Conservation (phyloP, 2,888 invertebrate genomes). For the Synergus japonicus region DNA sequence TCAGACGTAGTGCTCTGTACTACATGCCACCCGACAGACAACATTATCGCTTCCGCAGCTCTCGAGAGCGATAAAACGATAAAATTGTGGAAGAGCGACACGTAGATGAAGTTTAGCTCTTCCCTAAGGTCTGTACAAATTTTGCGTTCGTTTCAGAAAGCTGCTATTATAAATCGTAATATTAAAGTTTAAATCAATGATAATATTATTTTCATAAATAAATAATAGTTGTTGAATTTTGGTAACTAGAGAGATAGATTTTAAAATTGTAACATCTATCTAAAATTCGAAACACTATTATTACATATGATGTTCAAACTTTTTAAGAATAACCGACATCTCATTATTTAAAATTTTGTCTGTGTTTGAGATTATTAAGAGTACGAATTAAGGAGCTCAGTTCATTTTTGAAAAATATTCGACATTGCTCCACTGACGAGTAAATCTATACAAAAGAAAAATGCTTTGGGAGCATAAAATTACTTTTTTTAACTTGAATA, state of each 20-base stretch:
- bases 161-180: constrained; percentile 31
- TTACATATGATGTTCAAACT: not conserved
- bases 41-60: constrained; percentile 99
- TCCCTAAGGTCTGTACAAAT: constrained; percentile 38
- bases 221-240: constrained; percentile 4
- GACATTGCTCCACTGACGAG: not conserved
- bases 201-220: constrained; percentile 37
- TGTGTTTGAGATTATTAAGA: not conserved
- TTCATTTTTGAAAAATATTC: not conserved
- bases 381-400: not conserved
- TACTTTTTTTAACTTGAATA: not conserved
- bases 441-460: not conserved
- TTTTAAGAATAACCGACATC: not conserved
- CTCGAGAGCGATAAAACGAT: constrained; percentile 99
- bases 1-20: constrained; percentile 95
- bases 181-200: constrained; percentile 33
- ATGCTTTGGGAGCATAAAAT: not conserved
- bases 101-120: constrained; percentile 79
- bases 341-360: not conserved
- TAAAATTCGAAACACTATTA: constrained; percentile 4
- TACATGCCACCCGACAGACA: constrained; percentile 99
- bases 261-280: constrained; percentile 1
- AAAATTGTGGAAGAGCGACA: constrained; percentile 99
- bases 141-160: constrained; percentile 18
- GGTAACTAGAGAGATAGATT: constrained; percentile 2